These are phyloP conservation scores for Podilymbus podiceps DNA, from an alignment of 2,113 vertebrate genomes.

Conservation along the genomic window DNA sequence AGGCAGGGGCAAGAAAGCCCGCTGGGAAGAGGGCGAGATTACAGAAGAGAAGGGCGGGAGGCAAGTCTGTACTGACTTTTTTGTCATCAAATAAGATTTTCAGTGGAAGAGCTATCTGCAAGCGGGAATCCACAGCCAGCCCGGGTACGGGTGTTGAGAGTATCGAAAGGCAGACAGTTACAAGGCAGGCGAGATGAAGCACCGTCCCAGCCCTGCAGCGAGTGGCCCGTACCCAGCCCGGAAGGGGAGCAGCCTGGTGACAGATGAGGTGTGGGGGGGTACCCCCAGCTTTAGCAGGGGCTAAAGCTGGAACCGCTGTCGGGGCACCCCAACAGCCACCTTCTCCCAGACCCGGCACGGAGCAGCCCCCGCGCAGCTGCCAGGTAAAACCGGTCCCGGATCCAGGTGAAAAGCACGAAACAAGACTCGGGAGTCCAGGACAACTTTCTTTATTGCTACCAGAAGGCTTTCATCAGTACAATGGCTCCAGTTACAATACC, in stretches of 20 bases:
- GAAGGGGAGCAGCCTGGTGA: neutral
- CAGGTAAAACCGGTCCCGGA: accelerated
- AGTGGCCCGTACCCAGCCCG: neutral
- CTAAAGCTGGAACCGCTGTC: neutral
- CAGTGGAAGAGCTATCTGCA: neutral
- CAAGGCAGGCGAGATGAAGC: accelerated
- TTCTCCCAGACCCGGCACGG: neutral
- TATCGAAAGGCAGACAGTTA: accelerated
- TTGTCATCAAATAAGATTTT: accelerated
- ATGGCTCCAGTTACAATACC: slow-evolving; percentile 70
- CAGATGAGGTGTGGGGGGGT: too few species aligned
- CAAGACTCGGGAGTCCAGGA: slow-evolving; percentile 59
- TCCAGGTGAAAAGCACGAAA: neutral
- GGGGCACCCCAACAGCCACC: accelerated
- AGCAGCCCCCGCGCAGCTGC: neutral
- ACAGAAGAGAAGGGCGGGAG: too few species aligned
- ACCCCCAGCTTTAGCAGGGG: too few species aligned
- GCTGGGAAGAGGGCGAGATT: accelerated
- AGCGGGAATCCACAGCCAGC: neutral
- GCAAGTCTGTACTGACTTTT: neutral
- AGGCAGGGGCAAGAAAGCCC: accelerated
- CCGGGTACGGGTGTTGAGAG: accelerated
- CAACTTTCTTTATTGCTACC: slow-evolving; percentile 85
- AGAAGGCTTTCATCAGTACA: slow-evolving; percentile 77
- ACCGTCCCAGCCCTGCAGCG: accelerated